Percentiles rank a stretch among this genome's conserved stretches.
Evolutionary conservation across 2,888 invertebrate genomes (phyloP).

Genomic region (Cantharis rufa): DNA sequence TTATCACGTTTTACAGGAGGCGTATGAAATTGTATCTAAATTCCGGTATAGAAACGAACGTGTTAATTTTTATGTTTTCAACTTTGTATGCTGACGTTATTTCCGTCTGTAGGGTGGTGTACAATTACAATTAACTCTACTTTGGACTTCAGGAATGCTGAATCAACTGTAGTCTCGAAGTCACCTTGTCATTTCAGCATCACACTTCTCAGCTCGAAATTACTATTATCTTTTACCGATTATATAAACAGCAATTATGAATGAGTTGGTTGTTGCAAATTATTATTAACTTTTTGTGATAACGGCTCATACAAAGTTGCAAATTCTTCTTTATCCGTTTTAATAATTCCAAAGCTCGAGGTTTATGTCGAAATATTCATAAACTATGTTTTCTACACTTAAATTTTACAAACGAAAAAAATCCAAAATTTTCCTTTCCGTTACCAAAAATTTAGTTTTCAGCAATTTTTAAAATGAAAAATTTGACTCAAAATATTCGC

Average conservation of each 20-base stretch:
- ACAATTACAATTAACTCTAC: slow-evolving; percentile 31
- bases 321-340: neutral
- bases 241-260: slow-evolving; percentile 22
- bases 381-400: too few relatives aligned
- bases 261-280: slow-evolving; percentile 11
- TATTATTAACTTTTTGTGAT: neutral
- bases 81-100: slow-evolving; percentile 50
- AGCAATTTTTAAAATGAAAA: too few relatives aligned
- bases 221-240: slow-evolving; percentile 15
- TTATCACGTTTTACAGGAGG: neutral
- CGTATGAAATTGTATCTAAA: neutral
- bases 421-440: too few relatives aligned
- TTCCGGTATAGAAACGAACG: slow-evolving; percentile 10
- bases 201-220: slow-evolving; percentile 20
- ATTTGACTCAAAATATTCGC: too few relatives aligned
- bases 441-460: too few relatives aligned
- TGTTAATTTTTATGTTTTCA: slow-evolving; percentile 17
- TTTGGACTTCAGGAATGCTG: slow-evolving; percentile 39
- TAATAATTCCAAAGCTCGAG: too few relatives aligned
- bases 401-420: too few relatives aligned
- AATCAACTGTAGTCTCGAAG: slow-evolving; percentile 36
- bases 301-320: slow-evolving; percentile 6
- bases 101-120: slow-evolving; percentile 45
- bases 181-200: slow-evolving; percentile 38
- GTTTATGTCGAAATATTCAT: too few relatives aligned